Base-by-base conservation (phyloP, 37 sponge, comb jelly and placozoan species). In the Haliclona indistincta region DNA sequence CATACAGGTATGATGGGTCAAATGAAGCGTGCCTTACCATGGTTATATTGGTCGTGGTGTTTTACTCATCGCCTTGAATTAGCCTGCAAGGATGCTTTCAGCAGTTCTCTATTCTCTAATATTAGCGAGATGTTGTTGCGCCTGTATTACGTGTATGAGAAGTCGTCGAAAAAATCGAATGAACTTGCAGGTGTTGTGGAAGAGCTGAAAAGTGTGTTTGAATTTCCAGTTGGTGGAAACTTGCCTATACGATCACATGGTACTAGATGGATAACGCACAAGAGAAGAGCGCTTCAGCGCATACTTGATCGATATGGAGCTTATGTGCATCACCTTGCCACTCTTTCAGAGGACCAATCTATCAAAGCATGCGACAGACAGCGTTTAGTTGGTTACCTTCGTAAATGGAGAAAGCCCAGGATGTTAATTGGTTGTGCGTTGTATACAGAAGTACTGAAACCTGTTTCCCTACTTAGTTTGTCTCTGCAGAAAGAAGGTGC, bases 221-320 rank as follows among this genome's bases (percentile, higher is more conserved):
- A 75, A 10, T 52, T 88, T 29, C 77, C 76, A 38, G 66, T 64
- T 19, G 64, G 87, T 37, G 87, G 87, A 6, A 58, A 70, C 58
- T 5, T 37, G 1, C 87, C 87, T 20, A 60, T 86, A 39, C 72
- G 71, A 1, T 71, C 42, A 1, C 68, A 74, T 29, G 87, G 87
- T 20, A 43, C 65, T 0, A 68, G 81, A 0, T 80, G 87, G 87
- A 86, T 86, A 33, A 75, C 17, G 3, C 75, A 80, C 52, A 79
- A 86, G 65, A 64, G 76, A 0, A 74, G 68, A 55, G 81, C 81
- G 2, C 34, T 86, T 26, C 81, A 78, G 44, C 69, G 81, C 7
- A 47, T 86, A 3, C 63, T 86, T 66, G 87, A 86, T 73, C 70
- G 81, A 5, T 86, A 41, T 74, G 87, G 87, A 25, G 87, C 81